phyloP scores from a whole-genome alignment of 2,888 invertebrate genomes.

The Lampropteryx suffumata region DNA sequence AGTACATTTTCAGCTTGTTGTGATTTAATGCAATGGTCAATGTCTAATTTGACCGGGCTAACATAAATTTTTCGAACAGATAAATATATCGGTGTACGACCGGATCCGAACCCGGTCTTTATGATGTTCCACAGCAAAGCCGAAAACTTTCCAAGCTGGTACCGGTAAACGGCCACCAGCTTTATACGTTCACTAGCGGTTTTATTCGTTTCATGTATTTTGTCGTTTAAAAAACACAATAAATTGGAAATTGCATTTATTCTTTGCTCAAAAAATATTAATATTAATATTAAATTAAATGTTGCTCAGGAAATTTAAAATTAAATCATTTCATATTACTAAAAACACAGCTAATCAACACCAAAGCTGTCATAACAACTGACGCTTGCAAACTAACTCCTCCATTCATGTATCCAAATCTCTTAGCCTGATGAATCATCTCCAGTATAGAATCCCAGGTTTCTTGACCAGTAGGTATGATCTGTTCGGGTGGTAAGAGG shows the following conservation, averaged over 20 bases:
- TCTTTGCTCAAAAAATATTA: background rate
- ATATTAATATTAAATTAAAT: background rate
- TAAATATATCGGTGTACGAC: too few species aligned
- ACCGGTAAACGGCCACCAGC: background rate
- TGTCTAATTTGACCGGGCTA: too few species aligned
- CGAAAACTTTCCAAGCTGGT: too few species aligned
- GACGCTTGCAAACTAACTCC: constrained; percentile 1
- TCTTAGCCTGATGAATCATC: constrained; percentile 56
- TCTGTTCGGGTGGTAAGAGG: constrained; percentile 81
- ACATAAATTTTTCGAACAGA: too few species aligned
- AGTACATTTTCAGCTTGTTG: too few species aligned
- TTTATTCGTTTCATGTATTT: too few species aligned
- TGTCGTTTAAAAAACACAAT: constrained; percentile 10
- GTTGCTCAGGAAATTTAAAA: background rate
- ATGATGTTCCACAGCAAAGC: too few species aligned
- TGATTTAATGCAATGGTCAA: too few species aligned
- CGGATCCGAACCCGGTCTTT: too few species aligned
- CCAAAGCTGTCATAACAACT: constrained; percentile 10
- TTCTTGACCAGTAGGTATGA: constrained; percentile 78
- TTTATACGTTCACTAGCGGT: constrained; percentile 4
- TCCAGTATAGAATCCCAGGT: constrained; percentile 74
- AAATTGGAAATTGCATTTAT: constrained; percentile 4
- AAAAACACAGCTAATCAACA: constrained; percentile 14
- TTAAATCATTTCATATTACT: constrained; percentile 9
- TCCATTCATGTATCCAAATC: constrained; percentile 45